phyloP scores from a whole-genome alignment of 2,797 vertebrate species.

The Chromis chromis region DNA sequence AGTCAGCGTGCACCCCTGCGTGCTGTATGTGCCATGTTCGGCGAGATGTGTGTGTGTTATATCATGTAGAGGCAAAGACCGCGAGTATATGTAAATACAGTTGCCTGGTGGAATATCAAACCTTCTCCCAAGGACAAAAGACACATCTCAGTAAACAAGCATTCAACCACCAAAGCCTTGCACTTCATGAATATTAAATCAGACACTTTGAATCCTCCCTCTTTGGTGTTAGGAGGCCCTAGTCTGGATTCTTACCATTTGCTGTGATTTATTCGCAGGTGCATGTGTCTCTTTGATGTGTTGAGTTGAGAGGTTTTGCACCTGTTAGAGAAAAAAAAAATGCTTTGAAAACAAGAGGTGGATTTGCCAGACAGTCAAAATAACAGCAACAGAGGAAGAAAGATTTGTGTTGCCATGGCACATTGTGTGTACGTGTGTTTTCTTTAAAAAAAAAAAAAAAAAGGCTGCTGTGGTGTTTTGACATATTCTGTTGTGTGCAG shows the following conservation, averaged over 20 bases:
- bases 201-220: constrained; percentile 80
- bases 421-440: constrained; percentile 73
- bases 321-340: constrained; percentile 75
- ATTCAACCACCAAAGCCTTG: constrained; percentile 78
- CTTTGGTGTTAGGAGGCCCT: constrained; percentile 76
- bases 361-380: constrained; percentile 79
- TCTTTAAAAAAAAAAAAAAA: constrained; percentile 56
- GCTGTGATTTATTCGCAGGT: constrained; percentile 83
- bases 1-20: constrained; percentile 1
- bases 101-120: constrained; percentile 75
- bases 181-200: constrained; percentile 84
- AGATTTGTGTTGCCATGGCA: constrained; percentile 72
- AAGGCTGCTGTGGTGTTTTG: constrained; percentile 60
- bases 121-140: constrained; percentile 80
- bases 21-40: constrained; percentile 16
- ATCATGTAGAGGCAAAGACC: constrained; percentile 40
- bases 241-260: constrained; percentile 77
- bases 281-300: constrained; percentile 82
- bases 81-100: constrained; percentile 71
- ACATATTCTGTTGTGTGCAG: constrained; percentile 40
- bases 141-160: constrained; percentile 80
- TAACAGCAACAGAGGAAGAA: constrained; percentile 68
- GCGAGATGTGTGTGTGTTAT: constrained; percentile 18
- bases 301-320: constrained; percentile 81
- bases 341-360: constrained; percentile 81